Conservation (phyloP, 2,113 vertebrate genomes). For the Nettapus auritus region DNA sequence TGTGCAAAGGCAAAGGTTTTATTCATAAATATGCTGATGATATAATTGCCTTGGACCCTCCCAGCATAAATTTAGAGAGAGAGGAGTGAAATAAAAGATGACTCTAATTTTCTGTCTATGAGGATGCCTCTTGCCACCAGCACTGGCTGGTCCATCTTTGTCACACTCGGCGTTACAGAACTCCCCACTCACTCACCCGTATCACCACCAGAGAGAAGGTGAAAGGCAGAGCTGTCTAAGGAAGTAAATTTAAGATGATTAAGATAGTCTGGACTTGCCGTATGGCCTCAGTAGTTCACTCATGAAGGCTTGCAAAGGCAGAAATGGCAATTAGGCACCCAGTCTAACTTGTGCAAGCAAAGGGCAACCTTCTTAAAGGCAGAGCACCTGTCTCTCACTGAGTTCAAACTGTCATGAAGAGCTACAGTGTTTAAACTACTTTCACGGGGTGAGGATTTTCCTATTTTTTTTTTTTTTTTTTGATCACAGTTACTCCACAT, state of each 20-base stretch:
- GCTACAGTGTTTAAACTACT: background rate
- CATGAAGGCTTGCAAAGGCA: background rate
- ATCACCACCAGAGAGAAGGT: background rate
- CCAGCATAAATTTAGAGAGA: background rate
- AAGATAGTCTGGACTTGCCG: background rate
- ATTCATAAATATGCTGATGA: background rate
- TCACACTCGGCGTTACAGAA: fast-evolving
- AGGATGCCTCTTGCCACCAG: background rate
- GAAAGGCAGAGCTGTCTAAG: background rate
- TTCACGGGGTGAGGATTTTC: background rate
- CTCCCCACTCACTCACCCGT: background rate
- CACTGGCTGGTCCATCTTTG: background rate
- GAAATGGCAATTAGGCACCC: background rate
- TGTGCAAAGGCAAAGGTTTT: background rate
- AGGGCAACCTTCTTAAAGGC: background rate
- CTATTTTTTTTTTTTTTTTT: background rate
- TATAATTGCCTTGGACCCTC: background rate
- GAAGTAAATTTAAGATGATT: background rate
- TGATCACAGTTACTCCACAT: background rate
- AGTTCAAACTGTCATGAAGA: background rate
- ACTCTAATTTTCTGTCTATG: background rate
- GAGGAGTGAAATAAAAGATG: background rate
- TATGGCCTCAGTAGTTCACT: background rate
- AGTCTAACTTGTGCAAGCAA: background rate
- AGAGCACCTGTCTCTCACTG: fast-evolving